phyloP scores from a whole-genome alignment of 2,888 invertebrate genomes.

The Andricus curvator region DNA sequence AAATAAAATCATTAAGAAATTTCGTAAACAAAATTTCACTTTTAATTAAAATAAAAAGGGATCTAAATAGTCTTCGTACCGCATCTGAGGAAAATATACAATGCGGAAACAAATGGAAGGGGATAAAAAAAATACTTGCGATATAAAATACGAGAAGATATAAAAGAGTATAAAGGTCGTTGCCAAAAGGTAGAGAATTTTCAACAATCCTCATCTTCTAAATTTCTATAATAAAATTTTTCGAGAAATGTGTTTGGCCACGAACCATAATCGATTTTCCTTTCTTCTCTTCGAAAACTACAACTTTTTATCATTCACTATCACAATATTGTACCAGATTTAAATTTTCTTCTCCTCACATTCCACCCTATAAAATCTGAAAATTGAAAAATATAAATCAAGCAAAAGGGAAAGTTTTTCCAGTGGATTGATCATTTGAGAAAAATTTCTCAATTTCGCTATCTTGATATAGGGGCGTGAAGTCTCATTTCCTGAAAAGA shows the following conservation, averaged over 20 bases:
- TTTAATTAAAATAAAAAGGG: too few species aligned
- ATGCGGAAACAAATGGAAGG: too few species aligned
- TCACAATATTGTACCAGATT: too few species aligned
- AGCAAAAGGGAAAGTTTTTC: not conserved
- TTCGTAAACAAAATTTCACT: too few species aligned
- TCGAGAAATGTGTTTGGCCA: not conserved
- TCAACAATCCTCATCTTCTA: not conserved
- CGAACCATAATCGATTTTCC: not conserved
- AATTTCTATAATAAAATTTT: not conserved
- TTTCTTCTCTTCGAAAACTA: not conserved
- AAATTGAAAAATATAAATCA: not conserved
- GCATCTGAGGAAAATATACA: too few species aligned
- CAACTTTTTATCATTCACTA: too few species aligned
- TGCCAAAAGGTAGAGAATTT: not conserved
- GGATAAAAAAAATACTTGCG: too few species aligned
- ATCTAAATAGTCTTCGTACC: too few species aligned
- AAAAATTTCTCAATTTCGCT: not conserved
- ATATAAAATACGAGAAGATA: too few species aligned
- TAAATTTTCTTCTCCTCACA: too few species aligned
- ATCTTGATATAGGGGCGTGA: not conserved
- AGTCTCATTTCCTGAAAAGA: not conserved
- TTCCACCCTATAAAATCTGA: too few species aligned
- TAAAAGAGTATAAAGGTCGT: not conserved
- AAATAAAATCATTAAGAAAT: too few species aligned
- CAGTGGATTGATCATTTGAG: not conserved